Percentiles rank a stretch among this genome's conserved stretches.
Conservation (phyloP, 2,797 vertebrate genomes). For the Sebastes minor region DNA sequence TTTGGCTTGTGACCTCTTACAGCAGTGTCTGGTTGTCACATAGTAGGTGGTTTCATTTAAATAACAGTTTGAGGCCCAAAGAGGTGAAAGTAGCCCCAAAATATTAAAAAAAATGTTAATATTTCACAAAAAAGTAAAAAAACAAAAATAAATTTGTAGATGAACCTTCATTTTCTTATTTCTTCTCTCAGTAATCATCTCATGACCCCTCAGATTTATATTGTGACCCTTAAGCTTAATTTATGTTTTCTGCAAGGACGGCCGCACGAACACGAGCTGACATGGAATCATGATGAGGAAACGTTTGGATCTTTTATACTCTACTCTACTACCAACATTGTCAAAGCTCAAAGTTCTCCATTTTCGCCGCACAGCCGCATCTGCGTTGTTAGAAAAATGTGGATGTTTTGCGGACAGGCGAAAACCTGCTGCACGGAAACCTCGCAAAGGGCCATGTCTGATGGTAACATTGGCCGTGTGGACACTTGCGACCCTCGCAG, state of each 20-base stretch:
- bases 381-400: too few relatives aligned
- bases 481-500: too few relatives aligned
- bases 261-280: too few relatives aligned
- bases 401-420: too few relatives aligned
- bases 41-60: not conserved
- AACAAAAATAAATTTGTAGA: not conserved
- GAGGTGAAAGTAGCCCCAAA: not conserved
- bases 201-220: not conserved
- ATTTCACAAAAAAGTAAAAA: not conserved
- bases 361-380: too few relatives aligned
- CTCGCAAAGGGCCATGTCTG: fast-evolving
- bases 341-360: too few relatives aligned
- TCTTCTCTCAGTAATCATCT: not conserved
- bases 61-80: not conserved
- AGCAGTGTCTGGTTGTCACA: not conserved
- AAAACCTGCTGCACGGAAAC: too few relatives aligned
- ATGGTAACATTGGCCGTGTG: too few relatives aligned
- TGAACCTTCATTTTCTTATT: not conserved
- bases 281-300: too few relatives aligned
- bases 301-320: too few relatives aligned
- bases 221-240: not conserved
- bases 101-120: not conserved
- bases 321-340: too few relatives aligned
- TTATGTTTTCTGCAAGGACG: too few relatives aligned
- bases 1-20: not conserved